Conservation (phyloP, 2,797 vertebrate genomes). For the Cichlasoma orientale region DNA sequence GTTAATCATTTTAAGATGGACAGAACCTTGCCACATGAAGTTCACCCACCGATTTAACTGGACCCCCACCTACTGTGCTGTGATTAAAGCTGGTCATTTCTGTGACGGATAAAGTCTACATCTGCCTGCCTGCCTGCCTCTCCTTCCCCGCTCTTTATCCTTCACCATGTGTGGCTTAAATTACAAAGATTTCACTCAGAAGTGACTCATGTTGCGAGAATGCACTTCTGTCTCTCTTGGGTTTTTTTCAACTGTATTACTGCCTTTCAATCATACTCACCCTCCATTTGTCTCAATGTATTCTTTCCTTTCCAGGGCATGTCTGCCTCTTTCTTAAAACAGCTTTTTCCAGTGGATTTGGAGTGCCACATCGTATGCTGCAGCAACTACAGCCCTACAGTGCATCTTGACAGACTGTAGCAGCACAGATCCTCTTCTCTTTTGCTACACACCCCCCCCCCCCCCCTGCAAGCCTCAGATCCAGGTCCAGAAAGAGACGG, state of each 20-base stretch:
- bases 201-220: conserved; percentile 78
- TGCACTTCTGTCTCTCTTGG: conserved; percentile 65
- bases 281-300: conserved; percentile 31
- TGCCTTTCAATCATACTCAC: conserved; percentile 52
- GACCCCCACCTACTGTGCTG: conserved; percentile 26
- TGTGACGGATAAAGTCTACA: conserved; percentile 41
- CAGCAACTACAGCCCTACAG: neutral
- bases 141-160: conserved; percentile 31
- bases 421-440: neutral
- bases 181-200: conserved; percentile 78
- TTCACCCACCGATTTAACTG: conserved; percentile 27
- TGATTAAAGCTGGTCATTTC: conserved; percentile 35
- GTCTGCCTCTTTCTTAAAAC: conserved; percentile 26
- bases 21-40: conserved; percentile 16
- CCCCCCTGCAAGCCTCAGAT: neutral
- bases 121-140: conserved; percentile 42
- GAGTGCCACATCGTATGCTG: neutral
- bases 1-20: neutral
- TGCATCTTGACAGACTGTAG: neutral
- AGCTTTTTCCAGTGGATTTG: neutral
- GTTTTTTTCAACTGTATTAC: conserved; percentile 38
- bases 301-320: conserved; percentile 34
- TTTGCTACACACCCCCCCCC: neutral
- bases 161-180: conserved; percentile 72
- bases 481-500: conserved; percentile 15